A percentile compares a stretch with the other conserved stretches of the same genome.
These are phyloP conservation scores for Leucoraja ocellata DNA, from an alignment of 2,797 vertebrate species.

Conservation along the genomic window DNA sequence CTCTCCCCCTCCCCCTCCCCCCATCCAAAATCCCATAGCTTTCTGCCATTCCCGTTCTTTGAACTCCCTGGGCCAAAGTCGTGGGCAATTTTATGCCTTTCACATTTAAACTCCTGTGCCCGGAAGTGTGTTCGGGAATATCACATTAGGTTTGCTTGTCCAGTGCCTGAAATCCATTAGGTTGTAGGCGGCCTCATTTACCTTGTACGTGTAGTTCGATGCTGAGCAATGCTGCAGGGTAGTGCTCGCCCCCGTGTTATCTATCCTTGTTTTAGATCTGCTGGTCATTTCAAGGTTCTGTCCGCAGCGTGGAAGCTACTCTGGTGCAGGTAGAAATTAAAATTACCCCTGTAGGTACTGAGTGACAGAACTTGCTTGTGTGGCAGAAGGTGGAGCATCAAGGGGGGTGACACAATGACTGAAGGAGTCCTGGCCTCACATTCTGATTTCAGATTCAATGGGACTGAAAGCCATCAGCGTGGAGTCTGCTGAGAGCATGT, in stretches of 20 bases:
- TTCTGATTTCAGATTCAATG: constrained; percentile 16
- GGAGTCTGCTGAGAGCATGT: not conserved
- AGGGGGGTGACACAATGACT: not conserved
- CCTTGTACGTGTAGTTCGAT: not conserved
- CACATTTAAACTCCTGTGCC: not conserved
- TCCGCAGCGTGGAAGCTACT: not conserved
- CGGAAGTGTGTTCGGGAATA: not conserved
- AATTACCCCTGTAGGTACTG: not conserved
- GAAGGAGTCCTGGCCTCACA: not conserved
- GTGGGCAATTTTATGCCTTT: not conserved
- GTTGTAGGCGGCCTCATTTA: not conserved
- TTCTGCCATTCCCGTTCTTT: not conserved
- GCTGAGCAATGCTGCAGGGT: not conserved
- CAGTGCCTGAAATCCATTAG: not conserved
- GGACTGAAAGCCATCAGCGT: constrained; percentile 5
- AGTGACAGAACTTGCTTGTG: not conserved
- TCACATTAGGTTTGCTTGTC: not conserved
- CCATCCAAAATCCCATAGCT: too few species aligned
- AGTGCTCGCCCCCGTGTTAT: too few species aligned
- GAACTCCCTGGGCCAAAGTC: not conserved
- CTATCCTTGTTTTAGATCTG: not conserved
- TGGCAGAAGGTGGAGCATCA: not conserved
- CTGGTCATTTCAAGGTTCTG: not conserved
- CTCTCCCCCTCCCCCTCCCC: too few species aligned
- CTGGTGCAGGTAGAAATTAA: not conserved